phyloP scores from a whole-genome alignment of 1,140 invertebrate species.

The Oppia nitens region DNA sequence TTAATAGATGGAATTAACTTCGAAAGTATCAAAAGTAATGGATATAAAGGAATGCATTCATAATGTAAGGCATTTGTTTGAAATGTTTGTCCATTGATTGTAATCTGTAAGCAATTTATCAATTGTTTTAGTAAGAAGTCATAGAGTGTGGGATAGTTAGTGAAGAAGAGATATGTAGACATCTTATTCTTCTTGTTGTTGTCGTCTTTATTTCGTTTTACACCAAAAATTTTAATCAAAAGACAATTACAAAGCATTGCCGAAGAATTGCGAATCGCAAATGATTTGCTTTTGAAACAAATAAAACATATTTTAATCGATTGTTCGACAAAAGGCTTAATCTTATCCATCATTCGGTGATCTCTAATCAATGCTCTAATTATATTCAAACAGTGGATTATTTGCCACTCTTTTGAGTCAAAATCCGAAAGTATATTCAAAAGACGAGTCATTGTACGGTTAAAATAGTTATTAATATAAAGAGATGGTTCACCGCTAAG shows the following conservation, averaged over 20 bases:
- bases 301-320: slow-evolving; percentile 2
- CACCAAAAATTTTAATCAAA: slow-evolving; percentile 76
- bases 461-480: not conserved
- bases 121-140: slow-evolving; percentile 9
- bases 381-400: slow-evolving; percentile 63
- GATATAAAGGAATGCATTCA: slow-evolving; percentile 42
- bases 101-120: slow-evolving; percentile 12
- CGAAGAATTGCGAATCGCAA: slow-evolving; percentile 51
- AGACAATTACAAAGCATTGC: slow-evolving; percentile 66
- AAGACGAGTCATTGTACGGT: not conserved
- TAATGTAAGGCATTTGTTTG: slow-evolving; percentile 19
- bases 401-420: slow-evolving; percentile 13
- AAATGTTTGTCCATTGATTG: slow-evolving; percentile 16
- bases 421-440: not conserved
- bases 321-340: slow-evolving; percentile 44
- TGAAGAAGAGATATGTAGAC: slow-evolving; percentile 57
- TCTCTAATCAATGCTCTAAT: slow-evolving; percentile 59
- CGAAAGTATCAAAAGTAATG: slow-evolving; percentile 56
- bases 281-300: not conserved
- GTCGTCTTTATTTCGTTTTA: slow-evolving; percentile 49
- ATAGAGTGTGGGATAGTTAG: slow-evolving; percentile 46
- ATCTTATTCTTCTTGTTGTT: slow-evolving; percentile 52
- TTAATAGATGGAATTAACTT: slow-evolving; percentile 53
- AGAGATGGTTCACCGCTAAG: slow-evolving; percentile 8
- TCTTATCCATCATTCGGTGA: slow-evolving; percentile 49